These are phyloP conservation scores for Hippocampus guttulatus DNA, from an alignment of 2,113 vertebrate species.

Conservation along the genomic window DNA sequence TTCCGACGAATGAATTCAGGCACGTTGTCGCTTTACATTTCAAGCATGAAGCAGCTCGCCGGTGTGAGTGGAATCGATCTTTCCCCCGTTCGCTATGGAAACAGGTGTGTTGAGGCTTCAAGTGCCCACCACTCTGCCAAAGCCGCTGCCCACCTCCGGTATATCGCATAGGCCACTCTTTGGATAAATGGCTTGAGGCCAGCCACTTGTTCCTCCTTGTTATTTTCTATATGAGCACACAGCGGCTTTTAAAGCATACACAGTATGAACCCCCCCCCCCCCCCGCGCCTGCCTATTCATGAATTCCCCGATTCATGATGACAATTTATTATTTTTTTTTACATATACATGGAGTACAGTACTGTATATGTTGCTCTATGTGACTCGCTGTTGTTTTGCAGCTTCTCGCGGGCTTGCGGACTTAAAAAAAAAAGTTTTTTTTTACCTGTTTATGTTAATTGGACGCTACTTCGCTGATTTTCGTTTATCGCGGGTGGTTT, in stretches of 20 bases:
- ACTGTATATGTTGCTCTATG: no score
- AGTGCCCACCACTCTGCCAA: conserved; percentile 54
- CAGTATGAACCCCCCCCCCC: neutral
- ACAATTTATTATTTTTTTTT: no score
- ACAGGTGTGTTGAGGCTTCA: conserved; percentile 56
- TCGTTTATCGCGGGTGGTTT: no score
- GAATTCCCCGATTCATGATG: neutral
- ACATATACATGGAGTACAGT: no score
- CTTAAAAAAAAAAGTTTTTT: no score
- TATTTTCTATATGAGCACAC: neutral
- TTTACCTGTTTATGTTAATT: no score
- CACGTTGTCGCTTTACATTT: conserved; percentile 47
- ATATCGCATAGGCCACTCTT: conserved; percentile 51
- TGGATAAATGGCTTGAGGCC: conserved; percentile 30
- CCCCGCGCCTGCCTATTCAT: neutral
- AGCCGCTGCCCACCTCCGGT: conserved; percentile 58
- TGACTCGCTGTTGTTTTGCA: no score
- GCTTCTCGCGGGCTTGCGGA: no score
- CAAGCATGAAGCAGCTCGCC: conserved; percentile 66
- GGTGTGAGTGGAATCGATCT: conserved; percentile 59
- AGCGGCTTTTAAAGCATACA: neutral
- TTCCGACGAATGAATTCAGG: conserved; percentile 33
- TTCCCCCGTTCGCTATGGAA: conserved; percentile 71
- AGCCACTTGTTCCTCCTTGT: conserved; percentile 20
- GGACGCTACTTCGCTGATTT: no score